phyloP scores from a whole-genome alignment of 2,888 invertebrate genomes.

The Conomelus anceps region DNA sequence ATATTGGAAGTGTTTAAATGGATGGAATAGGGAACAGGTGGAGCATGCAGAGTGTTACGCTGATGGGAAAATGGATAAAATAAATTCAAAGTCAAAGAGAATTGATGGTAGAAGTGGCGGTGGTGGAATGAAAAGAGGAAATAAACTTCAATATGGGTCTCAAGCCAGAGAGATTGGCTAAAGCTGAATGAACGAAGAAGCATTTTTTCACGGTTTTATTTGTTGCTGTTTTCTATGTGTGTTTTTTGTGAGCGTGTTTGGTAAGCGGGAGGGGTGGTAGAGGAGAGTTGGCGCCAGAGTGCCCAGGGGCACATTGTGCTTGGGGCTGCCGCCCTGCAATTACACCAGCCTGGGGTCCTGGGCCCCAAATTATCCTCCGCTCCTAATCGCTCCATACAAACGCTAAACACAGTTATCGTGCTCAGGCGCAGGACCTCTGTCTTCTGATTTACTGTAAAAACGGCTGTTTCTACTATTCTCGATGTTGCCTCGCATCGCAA shows the following conservation, averaged over 20 bases:
- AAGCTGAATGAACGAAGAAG: not conserved
- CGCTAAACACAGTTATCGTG: conserved; percentile 6
- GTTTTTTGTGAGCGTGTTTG: not conserved
- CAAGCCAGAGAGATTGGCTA: not conserved
- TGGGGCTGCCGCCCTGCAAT: conserved; percentile 6
- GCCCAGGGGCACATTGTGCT: not conserved
- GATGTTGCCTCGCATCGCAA: not conserved
- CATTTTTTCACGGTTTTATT: not conserved
- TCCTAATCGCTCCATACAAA: conserved; percentile 8
- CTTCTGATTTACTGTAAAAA: not conserved
- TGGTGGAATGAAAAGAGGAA: not conserved
- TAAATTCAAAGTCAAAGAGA: not conserved
- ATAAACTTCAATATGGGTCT: not conserved
- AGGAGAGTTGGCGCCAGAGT: not conserved
- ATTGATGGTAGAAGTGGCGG: not conserved
- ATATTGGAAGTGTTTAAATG: not conserved
- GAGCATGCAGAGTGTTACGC: not conserved
- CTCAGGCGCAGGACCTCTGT: not conserved
- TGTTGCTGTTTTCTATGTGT: not conserved
- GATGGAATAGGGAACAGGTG: not conserved
- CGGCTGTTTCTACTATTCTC: not conserved
- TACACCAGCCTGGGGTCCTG: not conserved
- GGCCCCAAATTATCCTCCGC: conserved; percentile 2
- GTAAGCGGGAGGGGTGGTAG: not conserved
- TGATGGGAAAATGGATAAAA: not conserved